phyloP scores from a whole-genome alignment of 2,888 invertebrate species.

The Sceliomorpha sp. region DNA sequence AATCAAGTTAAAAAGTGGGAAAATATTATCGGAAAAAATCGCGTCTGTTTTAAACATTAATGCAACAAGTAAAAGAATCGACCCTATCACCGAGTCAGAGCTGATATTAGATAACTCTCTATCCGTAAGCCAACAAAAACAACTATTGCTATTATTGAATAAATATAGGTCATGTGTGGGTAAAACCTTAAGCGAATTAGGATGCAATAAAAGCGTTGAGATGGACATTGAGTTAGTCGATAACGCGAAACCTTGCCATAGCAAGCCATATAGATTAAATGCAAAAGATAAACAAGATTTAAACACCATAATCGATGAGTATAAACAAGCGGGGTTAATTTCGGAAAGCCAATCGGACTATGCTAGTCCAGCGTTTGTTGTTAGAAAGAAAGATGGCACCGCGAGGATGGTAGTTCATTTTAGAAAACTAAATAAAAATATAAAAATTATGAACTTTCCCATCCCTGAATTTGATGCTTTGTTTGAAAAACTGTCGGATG shows the following conservation, averaged over 20 bases:
- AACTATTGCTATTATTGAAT: conserved; percentile 14
- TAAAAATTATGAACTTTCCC: conserved; percentile 6
- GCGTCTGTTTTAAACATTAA: not conserved
- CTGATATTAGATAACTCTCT: conserved; percentile 3
- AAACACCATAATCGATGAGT: conserved; percentile 20
- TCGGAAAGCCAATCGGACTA: conserved; percentile 21
- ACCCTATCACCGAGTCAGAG: conserved; percentile 7
- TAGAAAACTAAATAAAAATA: conserved; percentile 16
- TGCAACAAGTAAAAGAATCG: not conserved
- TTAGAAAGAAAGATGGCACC: conserved; percentile 19
- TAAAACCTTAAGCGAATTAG: conserved; percentile 12
- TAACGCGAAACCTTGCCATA: not conserved
- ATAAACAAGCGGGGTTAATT: conserved; percentile 17
- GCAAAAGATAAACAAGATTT: conserved; percentile 8
- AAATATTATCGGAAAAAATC: not conserved
- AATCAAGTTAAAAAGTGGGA: not conserved
- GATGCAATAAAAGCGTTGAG: conserved; percentile 14
- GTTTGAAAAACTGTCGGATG: conserved; percentile 10
- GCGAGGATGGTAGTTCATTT: conserved; percentile 23
- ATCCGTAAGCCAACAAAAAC: conserved; percentile 2
- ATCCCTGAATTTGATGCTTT: conserved; percentile 32
- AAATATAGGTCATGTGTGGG: conserved; percentile 23
- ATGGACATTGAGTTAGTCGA: conserved; percentile 37
- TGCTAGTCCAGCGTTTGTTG: conserved; percentile 29
- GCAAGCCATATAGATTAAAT: conserved; percentile 10